Evolutionary conservation across 2,888 invertebrate species (phyloP), one percentile per base, ranked within the genome.

Genomic region (Phyto melanocephala): DNA sequence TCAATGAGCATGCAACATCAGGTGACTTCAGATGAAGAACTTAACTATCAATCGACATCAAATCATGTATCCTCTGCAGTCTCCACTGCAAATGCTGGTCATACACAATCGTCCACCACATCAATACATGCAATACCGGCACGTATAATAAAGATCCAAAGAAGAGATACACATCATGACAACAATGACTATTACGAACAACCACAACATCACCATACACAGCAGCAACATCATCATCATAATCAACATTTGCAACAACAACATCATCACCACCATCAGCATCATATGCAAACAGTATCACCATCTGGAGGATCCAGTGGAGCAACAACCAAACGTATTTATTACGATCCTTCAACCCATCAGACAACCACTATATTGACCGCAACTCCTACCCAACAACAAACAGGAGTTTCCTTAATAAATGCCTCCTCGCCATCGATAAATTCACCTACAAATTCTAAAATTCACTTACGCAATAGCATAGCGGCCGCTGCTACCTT

Each of bases 81-180:
- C 10, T 62, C 75, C 1, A 28, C 67, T 13, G 65, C 72, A 6
- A 80, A 80, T 71, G 63, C 72, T 62, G 80, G 77, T 15, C 76
- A 82, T n/a, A 65, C 82, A 28, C 62, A 82, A 33, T 77, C 76
- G 42, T 68, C 75, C 7, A 84, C 74, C 4, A 63, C 86, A 35
- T 67, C 82, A 13, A 60, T 82, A 20, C 82, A 79, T 22, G 58
- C 87, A 28, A 86, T 89, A 52, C 79, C 86, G 28, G 84, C 88
- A 17, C 88, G 90, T 11, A 88, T 90, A n/a, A 90, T 90, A 11
- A 90, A 90, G 76, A 87, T 90, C 20, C 90, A 90, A 63, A 83
- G 89, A 8, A 86, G 90, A 13, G 90, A 90, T n/a, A 87, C 89
- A 2, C 83, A 86, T 24, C 83, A 84, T 2, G 88, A 88, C 8